These are phyloP conservation scores for Oegoconia quadripuncta DNA, from an alignment of 2,888 invertebrate species.

Conservation along the genomic window DNA sequence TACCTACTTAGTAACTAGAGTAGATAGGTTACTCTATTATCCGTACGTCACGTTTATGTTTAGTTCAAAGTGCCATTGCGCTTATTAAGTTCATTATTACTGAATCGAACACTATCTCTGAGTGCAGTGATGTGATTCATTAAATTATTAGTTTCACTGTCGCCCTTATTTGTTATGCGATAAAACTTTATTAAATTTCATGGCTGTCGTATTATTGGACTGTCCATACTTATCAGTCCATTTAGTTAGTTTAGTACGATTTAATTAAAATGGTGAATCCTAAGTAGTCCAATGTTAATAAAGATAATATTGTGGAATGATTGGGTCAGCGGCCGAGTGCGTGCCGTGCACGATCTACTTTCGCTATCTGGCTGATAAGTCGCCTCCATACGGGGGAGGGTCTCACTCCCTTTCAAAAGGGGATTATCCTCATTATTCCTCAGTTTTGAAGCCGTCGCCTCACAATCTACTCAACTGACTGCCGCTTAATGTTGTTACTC, in stretches of 20 bases:
- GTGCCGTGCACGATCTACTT: conserved; percentile 56
- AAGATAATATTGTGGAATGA: conserved; percentile 55
- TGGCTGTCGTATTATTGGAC: conserved; percentile 47
- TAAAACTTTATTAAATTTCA: conserved; percentile 70
- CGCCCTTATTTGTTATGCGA: conserved; percentile 54
- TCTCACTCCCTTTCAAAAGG: conserved; percentile 43
- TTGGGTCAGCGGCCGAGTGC: conserved; percentile 50
- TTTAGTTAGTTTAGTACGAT: conserved; percentile 45
- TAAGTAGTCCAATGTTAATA: conserved; percentile 55
- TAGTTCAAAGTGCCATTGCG: too few relatives aligned
- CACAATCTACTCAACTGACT: conserved; percentile 21
- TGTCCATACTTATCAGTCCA: conserved; percentile 52
- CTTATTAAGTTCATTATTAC: conserved; percentile 1
- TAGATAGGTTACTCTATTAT: too few relatives aligned
- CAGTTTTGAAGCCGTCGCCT: conserved; percentile 37
- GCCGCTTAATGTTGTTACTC: conserved; percentile 10
- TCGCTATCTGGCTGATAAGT: conserved; percentile 66
- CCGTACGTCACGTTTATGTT: too few relatives aligned
- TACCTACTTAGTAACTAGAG: too few relatives aligned
- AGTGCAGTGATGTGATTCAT: conserved; percentile 53
- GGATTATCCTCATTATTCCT: conserved; percentile 68
- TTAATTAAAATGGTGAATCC: conserved; percentile 62
- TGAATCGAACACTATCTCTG: conserved; percentile 24
- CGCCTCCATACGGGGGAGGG: conserved; percentile 33
- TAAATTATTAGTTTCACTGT: conserved; percentile 52